Evolutionary conservation across 2,797 vertebrate species (phyloP).

Genomic region (Rhyacichthys aspro): DNA sequence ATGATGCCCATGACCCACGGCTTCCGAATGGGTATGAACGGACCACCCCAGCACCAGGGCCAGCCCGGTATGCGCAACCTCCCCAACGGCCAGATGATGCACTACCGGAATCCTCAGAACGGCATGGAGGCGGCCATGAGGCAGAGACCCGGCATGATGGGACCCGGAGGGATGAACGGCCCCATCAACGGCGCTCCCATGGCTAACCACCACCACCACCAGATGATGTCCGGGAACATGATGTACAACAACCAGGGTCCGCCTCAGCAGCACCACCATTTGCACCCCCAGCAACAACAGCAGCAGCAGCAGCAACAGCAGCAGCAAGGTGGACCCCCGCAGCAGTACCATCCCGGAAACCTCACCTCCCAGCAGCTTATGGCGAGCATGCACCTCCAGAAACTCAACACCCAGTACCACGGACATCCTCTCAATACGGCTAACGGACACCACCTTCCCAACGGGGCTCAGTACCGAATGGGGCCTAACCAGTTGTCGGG

Average conservation of each 20-base stretch:
- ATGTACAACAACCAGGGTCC: conserved; percentile 81
- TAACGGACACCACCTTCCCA: conserved; percentile 78
- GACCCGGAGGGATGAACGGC: conserved; percentile 63
- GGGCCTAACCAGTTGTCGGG: conserved; percentile 75
- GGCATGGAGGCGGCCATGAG: conserved; percentile 84
- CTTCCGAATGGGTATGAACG: conserved; percentile 88
- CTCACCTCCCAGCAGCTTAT: conserved; percentile 87
- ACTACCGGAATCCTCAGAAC: conserved; percentile 81
- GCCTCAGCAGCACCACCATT: conserved; percentile 67
- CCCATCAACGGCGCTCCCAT: conserved; percentile 80
- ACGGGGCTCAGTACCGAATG: conserved; percentile 80
- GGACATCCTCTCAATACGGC: conserved; percentile 80
- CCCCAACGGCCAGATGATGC: conserved; percentile 81
- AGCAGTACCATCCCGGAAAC: conserved; percentile 77
- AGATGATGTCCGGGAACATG: conserved; percentile 80
- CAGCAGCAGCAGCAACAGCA: conserved; percentile 68
- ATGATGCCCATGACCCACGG: conserved; percentile 91
- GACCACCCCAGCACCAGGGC: conserved; percentile 80
- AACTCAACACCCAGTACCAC: conserved; percentile 91
- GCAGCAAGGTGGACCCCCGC: conserved; percentile 73
- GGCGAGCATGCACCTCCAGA: conserved; percentile 93
- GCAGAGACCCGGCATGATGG: conserved; percentile 78
- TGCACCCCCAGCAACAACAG: conserved; percentile 74
- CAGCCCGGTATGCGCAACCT: conserved; percentile 74
- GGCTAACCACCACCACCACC: conserved; percentile 78